phyloP scores from a whole-genome alignment of 2,797 vertebrate genomes.

The Sphenopsis melanotis region DNA sequence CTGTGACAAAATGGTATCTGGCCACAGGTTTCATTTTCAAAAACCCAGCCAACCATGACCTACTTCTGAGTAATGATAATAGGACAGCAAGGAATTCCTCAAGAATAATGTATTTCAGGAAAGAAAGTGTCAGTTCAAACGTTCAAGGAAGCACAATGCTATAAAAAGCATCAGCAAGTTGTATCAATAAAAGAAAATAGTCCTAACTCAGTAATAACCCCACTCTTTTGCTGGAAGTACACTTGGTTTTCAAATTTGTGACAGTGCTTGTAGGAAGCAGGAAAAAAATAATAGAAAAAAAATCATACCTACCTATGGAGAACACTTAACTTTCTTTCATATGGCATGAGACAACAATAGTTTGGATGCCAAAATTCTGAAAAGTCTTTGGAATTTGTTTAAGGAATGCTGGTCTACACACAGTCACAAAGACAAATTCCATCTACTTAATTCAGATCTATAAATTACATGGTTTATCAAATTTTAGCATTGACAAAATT shows the following conservation, averaged over 20 bases:
- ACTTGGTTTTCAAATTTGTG: neutral
- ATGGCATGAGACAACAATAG: neutral
- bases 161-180: neutral
- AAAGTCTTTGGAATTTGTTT: neutral
- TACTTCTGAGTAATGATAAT: neutral
- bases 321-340: neutral
- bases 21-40: neutral
- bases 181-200: neutral
- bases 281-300: neutral
- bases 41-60: neutral
- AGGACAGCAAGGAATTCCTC: neutral
- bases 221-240: neutral
- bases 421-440: neutral
- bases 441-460: neutral
- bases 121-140: neutral
- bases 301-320: neutral
- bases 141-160: neutral
- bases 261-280: neutral
- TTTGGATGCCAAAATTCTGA: neutral
- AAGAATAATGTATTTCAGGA: neutral
- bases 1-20: neutral
- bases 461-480: neutral
- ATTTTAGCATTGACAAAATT: neutral
- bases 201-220: neutral
- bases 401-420: neutral